Evolutionary conservation across 1,140 invertebrate species (phyloP).

Genomic region (Drosophila pseudoananassae): DNA sequence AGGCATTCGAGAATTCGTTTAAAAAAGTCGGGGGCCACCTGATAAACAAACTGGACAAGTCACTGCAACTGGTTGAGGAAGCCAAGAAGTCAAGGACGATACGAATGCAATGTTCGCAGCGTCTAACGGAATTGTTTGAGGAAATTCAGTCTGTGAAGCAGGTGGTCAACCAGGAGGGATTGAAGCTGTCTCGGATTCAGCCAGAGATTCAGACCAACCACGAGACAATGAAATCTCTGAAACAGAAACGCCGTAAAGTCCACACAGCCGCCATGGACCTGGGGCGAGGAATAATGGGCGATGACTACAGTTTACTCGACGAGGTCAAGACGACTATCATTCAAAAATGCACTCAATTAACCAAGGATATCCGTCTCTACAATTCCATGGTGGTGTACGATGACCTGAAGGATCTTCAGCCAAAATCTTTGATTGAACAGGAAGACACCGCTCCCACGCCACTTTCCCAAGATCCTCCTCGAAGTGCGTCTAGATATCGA

Average conservation of each 20-base stretch:
- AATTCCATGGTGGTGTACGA: slow-evolving; percentile 61
- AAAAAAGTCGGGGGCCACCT: slow-evolving; percentile 67
- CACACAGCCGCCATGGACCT: slow-evolving; percentile 64
- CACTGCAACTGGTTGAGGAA: slow-evolving; percentile 65
- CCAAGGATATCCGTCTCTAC: slow-evolving; percentile 63
- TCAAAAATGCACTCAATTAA: slow-evolving; percentile 42
- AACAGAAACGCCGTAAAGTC: slow-evolving; percentile 68
- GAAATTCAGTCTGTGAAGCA: slow-evolving; percentile 68
- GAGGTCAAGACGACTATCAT: slow-evolving; percentile 47
- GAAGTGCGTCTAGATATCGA: too few relatives aligned
- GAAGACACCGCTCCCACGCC: too few relatives aligned
- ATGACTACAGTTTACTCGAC: slow-evolving; percentile 73
- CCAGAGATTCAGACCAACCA: slow-evolving; percentile 73
- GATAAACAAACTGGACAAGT: slow-evolving; percentile 69
- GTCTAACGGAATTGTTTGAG: slow-evolving; percentile 58
- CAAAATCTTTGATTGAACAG: slow-evolving; percentile 20
- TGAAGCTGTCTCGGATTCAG: slow-evolving; percentile 63
- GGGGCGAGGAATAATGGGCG: slow-evolving; percentile 66
- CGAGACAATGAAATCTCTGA: slow-evolving; percentile 71
- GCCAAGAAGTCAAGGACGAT: slow-evolving; percentile 62
- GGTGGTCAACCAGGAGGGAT: slow-evolving; percentile 58
- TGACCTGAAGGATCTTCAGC: slow-evolving; percentile 23
- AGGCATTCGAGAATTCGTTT: slow-evolving; percentile 70
- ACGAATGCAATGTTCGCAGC: slow-evolving; percentile 56
- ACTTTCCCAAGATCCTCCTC: too few relatives aligned